These are phyloP conservation scores for Lepidothrix coronata DNA, from an alignment of 2,113 vertebrate species.

Conservation along the genomic window DNA sequence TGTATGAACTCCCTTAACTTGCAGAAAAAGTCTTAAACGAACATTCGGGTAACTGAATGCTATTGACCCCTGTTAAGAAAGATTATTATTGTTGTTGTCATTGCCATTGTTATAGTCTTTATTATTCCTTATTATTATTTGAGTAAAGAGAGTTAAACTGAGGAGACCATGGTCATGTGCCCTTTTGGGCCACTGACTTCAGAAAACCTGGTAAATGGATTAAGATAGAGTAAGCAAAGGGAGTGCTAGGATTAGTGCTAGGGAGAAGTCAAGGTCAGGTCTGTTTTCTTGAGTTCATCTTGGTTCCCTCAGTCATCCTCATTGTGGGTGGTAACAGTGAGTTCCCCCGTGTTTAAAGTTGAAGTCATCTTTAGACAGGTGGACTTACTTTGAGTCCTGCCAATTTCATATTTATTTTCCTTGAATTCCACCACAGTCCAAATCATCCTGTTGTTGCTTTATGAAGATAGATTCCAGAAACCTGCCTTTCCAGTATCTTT, in stretches of 20 bases:
- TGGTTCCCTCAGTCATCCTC: neutral
- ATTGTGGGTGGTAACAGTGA: conserved; percentile 28
- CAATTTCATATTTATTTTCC: conserved; percentile 17
- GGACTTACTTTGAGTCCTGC: conserved; percentile 26
- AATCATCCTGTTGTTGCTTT: neutral
- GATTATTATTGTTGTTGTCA: neutral
- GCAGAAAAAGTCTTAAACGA: neutral
- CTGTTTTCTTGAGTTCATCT: conserved; percentile 30
- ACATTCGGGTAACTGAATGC: neutral
- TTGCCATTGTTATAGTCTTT: neutral
- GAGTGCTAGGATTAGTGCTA: neutral
- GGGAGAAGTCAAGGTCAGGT: conserved; percentile 1
- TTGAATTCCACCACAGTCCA: neutral
- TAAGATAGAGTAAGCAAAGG: neutral
- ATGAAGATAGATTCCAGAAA: neutral
- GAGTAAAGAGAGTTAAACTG: neutral
- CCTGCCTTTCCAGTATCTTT: neutral
- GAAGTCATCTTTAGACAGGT: conserved; percentile 39
- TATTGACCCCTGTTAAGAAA: neutral
- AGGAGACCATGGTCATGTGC: neutral
- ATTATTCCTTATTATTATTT: neutral
- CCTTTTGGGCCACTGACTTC: neutral
- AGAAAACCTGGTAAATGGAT: neutral
- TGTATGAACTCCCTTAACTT: neutral
- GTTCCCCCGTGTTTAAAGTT: conserved; percentile 1